Evolutionary conservation across 2,113 vertebrate genomes (phyloP), one percentile per base, ranked within the genome.

Genomic region (Nymphicus hollandicus): DNA sequence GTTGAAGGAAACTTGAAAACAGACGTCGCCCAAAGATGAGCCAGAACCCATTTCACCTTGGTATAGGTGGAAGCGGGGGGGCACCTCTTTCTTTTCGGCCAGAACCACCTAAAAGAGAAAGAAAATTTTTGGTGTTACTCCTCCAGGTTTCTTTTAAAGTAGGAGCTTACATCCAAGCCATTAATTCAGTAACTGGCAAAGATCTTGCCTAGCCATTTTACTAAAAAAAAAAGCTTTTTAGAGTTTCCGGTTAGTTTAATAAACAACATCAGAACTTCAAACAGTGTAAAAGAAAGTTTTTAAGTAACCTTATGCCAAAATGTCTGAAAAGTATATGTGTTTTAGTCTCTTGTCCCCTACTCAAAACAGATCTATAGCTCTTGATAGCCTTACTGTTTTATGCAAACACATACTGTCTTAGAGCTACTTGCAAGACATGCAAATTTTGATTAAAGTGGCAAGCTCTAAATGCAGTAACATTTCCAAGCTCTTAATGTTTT

Each of bases 41-140:
- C 73, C 61, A 73, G 79, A 81, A 87, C 29, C 89, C 96, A 81
- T 96, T 99, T 99, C 99, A 99, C 99, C 99, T 99, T 5, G 98
- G 98, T 91, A 98, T 96, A 37, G 99, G 99, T 2, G 99, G 99
- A 61, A 99, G 98, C 0, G 99, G 99, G 9, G 99, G 99, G 9
- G 98, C 99, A 49, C 99, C 99, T 97, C 99, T 98, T 97, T 99
- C 99, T 97, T 98, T 99, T 97, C 98, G 98, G 85, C 96, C 98
- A 95, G 99, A 98, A 93, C 99, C 97, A 97, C 98, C 99, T 99
- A 70, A 79, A 91, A 93, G 43, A 82, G 43, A 96, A 95, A 92
- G 66, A 69, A 96, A 74, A 7, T 8, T 37, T 76, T 92, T 84
- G 91, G 61, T 95, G 56, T 92, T 95, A 95, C 93, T 86, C 47